Percentiles rank a stretch among this genome's conserved stretches.
phyloP scores from a whole-genome alignment of 1,140 invertebrate species.

The Ceratoteleas bidentatus region DNA sequence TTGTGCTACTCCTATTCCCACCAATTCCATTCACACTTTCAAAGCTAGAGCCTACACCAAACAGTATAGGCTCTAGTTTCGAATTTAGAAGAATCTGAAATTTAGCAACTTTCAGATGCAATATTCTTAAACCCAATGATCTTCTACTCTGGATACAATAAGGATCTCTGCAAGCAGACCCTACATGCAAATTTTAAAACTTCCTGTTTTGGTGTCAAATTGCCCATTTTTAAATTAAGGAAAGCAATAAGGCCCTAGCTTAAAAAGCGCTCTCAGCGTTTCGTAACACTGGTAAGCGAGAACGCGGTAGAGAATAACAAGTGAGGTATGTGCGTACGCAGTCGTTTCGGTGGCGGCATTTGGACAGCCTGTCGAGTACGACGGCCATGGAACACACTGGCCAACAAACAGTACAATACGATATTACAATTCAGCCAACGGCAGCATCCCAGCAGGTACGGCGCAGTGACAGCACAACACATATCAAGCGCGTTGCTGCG shows the following conservation, averaged over 20 bases:
- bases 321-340: slow-evolving; percentile 66
- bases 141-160: too few species aligned
- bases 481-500: slow-evolving; percentile 71
- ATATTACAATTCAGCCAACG: slow-evolving; percentile 76
- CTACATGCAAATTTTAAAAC: too few species aligned
- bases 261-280: slow-evolving; percentile 42
- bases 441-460: slow-evolving; percentile 73
- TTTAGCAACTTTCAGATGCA: too few species aligned
- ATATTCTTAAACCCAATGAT: too few species aligned
- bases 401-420: slow-evolving; percentile 78
- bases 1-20: too few species aligned
- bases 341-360: slow-evolving; percentile 75
- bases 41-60: too few species aligned
- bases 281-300: slow-evolving; percentile 73
- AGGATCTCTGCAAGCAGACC: too few species aligned
- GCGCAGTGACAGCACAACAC: slow-evolving; percentile 76
- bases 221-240: slow-evolving; percentile 17
- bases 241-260: slow-evolving; percentile 35
- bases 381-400: slow-evolving; percentile 73
- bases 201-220: too few species aligned
- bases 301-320: slow-evolving; percentile 70
- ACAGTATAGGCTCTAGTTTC: too few species aligned
- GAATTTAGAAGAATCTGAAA: too few species aligned
- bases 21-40: too few species aligned
- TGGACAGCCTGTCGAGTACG: slow-evolving; percentile 76